These are phyloP conservation scores for Aphodius sticticus DNA, from an alignment of 2,888 invertebrate genomes.

Conservation along the genomic window DNA sequence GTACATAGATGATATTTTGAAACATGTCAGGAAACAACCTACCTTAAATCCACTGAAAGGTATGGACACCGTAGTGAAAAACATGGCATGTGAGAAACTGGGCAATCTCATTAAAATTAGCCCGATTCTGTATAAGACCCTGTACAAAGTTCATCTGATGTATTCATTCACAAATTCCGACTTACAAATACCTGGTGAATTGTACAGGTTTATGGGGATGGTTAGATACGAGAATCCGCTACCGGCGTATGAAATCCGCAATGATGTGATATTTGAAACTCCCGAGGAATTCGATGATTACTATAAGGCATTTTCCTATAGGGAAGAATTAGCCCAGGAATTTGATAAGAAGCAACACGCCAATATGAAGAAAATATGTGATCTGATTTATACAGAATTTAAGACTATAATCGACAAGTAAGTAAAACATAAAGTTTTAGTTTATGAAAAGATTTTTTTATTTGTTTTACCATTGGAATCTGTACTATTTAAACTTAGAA, in stretches of 20 bases:
- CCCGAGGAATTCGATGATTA: constrained; percentile 47
- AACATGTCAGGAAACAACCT: constrained; percentile 43
- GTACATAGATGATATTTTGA: constrained; percentile 28
- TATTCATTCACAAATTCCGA: constrained; percentile 50
- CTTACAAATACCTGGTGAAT: constrained; percentile 45
- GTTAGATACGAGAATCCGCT: constrained; percentile 41
- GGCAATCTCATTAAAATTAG: constrained; percentile 50
- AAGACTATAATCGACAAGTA: constrained; percentile 23
- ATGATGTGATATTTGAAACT: constrained; percentile 47
- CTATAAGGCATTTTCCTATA: constrained; percentile 36
- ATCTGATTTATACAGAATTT: constrained; percentile 34
- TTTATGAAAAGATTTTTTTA: too few relatives aligned
- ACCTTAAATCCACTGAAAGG: constrained; percentile 48
- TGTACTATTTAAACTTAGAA: too few relatives aligned
- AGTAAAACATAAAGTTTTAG: constrained; percentile 13
- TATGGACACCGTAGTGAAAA: constrained; percentile 46
- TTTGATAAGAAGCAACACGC: constrained; percentile 32
- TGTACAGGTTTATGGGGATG: constrained; percentile 43
- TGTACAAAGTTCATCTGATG: constrained; percentile 49
- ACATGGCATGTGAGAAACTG: constrained; percentile 46
- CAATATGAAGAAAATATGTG: constrained; percentile 32
- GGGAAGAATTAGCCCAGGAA: constrained; percentile 31
- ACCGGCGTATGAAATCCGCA: constrained; percentile 45
- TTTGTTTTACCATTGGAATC: too few relatives aligned
- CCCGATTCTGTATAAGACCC: constrained; percentile 41